Conservation (phyloP, 2,113 vertebrate species). For the Mirounga angustirostris region DNA sequence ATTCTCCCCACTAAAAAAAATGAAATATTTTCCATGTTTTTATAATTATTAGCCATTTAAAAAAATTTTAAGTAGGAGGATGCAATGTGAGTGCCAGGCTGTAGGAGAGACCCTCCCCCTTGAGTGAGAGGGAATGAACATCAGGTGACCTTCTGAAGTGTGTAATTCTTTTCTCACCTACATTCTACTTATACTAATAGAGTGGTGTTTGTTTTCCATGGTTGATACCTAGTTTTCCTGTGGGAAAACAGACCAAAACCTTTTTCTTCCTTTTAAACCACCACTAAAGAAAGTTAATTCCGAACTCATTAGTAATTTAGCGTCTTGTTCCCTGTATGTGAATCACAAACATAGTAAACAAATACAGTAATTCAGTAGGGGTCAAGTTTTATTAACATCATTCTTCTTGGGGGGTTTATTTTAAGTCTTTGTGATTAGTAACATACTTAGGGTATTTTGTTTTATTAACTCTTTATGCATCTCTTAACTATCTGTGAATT, state of each 20-base stretch:
- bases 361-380: background rate
- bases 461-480: background rate
- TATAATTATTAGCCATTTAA: background rate
- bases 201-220: background rate
- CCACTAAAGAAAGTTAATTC: background rate
- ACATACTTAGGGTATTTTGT: background rate
- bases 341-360: background rate
- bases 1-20: conserved; percentile 38
- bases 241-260: background rate
- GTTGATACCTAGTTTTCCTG: background rate
- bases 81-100: background rate
- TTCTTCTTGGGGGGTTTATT: conserved; percentile 33
- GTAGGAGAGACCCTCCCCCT: background rate
- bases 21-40: conserved; percentile 55
- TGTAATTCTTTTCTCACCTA: conserved; percentile 2
- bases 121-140: background rate
- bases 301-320: background rate
- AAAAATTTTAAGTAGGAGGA: background rate
- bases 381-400: conserved; percentile 12
- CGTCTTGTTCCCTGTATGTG: background rate
- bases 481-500: conserved; percentile 14
- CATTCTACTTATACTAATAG: background rate
- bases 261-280: background rate
- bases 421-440: conserved; percentile 29
- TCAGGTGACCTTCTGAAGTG: conserved; percentile 5